These are phyloP conservation scores for Stigmatopora nigra DNA, from an alignment of 2,113 vertebrate species.

Conservation along the genomic window DNA sequence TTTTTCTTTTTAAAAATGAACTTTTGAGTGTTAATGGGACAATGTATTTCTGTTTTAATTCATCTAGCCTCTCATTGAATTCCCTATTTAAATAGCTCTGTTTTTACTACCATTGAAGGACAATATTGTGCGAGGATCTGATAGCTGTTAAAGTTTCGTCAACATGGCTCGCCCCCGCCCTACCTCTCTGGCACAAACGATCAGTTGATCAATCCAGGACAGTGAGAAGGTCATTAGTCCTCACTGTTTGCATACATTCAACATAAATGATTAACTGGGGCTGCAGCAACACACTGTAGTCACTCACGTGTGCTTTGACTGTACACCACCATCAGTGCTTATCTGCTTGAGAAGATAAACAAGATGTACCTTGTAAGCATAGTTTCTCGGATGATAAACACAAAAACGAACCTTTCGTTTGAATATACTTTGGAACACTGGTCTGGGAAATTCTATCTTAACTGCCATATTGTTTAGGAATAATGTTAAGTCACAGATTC, in stretches of 20 bases:
- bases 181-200: conserved; percentile 9
- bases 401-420: not conserved
- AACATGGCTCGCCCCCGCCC: conserved; percentile 1
- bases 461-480: conserved; percentile 4
- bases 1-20: too few species aligned
- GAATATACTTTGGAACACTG: not conserved
- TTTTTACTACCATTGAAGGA: not conserved
- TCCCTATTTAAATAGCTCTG: conserved; percentile 1
- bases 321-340: not conserved
- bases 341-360: conserved; percentile 11
- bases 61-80: too few species aligned
- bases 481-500: not conserved
- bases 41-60: too few species aligned
- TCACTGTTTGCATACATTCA: conserved; percentile 9
- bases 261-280: conserved; percentile 38
- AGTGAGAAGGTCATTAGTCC: conserved; percentile 28
- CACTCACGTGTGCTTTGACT: not conserved
- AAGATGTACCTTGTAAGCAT: conserved; percentile 4
- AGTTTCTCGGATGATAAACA: conserved; percentile 13
- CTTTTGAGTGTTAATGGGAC: too few species aligned
- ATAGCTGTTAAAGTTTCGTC: conserved; percentile 32
- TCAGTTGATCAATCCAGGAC: conserved; percentile 19
- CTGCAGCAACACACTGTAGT: conserved; percentile 3
- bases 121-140: conserved; percentile 7
- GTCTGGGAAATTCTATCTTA: not conserved